Evolutionary conservation across 1,140 invertebrate genomes (phyloP).

Genomic region (Meteorus sp.): DNA sequence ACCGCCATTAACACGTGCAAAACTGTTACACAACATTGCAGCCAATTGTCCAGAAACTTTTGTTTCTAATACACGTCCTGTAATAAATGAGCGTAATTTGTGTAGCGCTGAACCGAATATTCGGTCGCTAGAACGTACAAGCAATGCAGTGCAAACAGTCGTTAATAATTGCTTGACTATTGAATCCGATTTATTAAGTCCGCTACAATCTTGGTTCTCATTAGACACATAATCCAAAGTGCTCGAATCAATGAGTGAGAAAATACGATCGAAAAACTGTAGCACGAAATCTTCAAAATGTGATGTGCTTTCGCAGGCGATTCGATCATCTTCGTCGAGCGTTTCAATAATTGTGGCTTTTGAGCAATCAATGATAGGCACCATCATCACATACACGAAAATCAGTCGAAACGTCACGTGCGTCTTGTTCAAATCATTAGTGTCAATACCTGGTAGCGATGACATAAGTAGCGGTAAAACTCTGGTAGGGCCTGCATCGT

Average conservation of each 20-base stretch:
- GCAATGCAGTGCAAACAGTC: conserved; percentile 61
- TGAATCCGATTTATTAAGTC: conserved; percentile 59
- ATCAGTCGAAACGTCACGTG: conserved; percentile 80
- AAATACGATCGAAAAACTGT: conserved; percentile 81
- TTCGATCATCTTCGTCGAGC: conserved; percentile 70
- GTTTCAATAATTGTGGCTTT: conserved; percentile 63
- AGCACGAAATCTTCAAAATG: conserved; percentile 88
- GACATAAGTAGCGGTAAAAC: conserved; percentile 80
- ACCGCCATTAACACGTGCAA: conserved; percentile 68
- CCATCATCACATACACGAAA: conserved; percentile 72
- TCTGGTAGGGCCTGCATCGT: conserved; percentile 77
- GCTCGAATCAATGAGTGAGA: conserved; percentile 74
- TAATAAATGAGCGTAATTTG: conserved; percentile 75
- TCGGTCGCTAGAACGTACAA: conserved; percentile 58
- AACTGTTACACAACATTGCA: conserved; percentile 65
- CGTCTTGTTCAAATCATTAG: conserved; percentile 86
- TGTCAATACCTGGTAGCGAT: conserved; percentile 85
- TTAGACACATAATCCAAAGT: conserved; percentile 68
- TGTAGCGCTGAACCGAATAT: conserved; percentile 70
- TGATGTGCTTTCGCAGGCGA: conserved; percentile 78
- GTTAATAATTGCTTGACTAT: conserved; percentile 62
- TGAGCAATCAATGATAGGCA: conserved; percentile 85
- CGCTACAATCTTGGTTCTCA: conserved; percentile 60
- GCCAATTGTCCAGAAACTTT: conserved; percentile 80
- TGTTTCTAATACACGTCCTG: conserved; percentile 75